Evolutionary conservation across 2,113 vertebrate species (phyloP).

Genomic region (Vidua macroura): DNA sequence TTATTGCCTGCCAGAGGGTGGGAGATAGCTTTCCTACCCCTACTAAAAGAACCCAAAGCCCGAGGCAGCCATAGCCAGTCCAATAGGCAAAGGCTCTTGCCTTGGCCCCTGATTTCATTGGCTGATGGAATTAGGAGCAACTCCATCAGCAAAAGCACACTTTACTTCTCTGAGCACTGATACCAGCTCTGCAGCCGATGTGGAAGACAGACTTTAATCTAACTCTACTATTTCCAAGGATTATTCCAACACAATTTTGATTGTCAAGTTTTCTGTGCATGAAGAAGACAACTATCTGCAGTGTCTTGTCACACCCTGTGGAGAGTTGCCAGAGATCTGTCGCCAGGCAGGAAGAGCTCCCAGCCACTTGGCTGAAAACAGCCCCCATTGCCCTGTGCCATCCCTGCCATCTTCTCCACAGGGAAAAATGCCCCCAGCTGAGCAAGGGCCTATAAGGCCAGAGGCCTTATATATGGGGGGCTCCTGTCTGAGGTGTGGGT

Average conservation of each 20-base stretch:
- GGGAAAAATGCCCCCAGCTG: not conserved
- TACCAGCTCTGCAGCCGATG: not conserved
- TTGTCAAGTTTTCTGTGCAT: not conserved
- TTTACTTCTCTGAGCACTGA: not conserved
- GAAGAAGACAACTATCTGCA: not conserved
- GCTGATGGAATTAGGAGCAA: not conserved
- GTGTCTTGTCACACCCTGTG: not conserved
- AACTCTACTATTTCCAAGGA: not conserved
- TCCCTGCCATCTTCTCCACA: not conserved
- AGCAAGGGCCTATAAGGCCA: not conserved
- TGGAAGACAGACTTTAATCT: not conserved
- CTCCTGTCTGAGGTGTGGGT: not conserved
- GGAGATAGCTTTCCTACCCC: not conserved
- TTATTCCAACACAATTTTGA: not conserved
- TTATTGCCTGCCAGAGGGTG: not conserved
- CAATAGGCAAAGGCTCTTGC: not conserved
- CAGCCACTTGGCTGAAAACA: not conserved
- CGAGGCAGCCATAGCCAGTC: too few species aligned
- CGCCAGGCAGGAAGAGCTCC: not conserved
- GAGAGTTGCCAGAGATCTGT: not conserved
- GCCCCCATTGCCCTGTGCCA: too few species aligned
- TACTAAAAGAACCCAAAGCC: not conserved
- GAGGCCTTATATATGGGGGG: not conserved
- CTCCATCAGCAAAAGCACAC: not conserved
- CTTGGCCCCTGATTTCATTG: not conserved